phyloP scores from a whole-genome alignment of 2,797 vertebrate species.

The Sandelia bainsii region DNA sequence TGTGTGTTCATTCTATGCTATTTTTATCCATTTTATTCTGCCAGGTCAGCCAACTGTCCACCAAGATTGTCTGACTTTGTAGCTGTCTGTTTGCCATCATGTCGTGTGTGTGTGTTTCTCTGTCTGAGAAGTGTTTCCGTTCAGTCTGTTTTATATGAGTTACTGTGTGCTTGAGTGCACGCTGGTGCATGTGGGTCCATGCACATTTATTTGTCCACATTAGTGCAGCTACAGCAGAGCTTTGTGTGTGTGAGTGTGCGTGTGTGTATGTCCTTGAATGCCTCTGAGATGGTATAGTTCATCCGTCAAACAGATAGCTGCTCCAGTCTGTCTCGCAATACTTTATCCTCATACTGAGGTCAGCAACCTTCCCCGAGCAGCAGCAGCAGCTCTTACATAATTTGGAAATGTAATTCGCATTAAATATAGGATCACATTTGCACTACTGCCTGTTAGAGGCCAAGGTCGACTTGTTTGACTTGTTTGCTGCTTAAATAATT shows the following conservation, averaged over 20 bases:
- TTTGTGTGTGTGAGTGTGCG: slow-evolving; percentile 1
- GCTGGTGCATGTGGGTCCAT: background rate
- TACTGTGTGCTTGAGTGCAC: background rate
- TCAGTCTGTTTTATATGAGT: background rate
- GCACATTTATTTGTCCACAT: slow-evolving; percentile 1
- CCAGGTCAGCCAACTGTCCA: slow-evolving; percentile 34
- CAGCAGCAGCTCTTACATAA: slow-evolving; percentile 50
- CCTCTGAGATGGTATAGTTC: slow-evolving; percentile 32
- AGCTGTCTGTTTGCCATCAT: slow-evolving; percentile 10
- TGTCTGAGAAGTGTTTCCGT: background rate
- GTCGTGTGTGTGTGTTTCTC: slow-evolving; percentile 4
- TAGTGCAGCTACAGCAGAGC: slow-evolving; percentile 18
- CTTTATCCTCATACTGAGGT: slow-evolving; percentile 49
- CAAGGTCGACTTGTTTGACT: background rate
- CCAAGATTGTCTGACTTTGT: slow-evolving; percentile 14
- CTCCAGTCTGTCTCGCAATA: slow-evolving; percentile 43
- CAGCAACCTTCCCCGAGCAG: slow-evolving; percentile 6
- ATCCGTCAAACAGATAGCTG: slow-evolving; percentile 43
- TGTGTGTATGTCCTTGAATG: slow-evolving; percentile 27
- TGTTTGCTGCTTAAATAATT: background rate
- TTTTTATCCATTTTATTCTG: slow-evolving; percentile 29
- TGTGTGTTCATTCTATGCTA: slow-evolving; percentile 11
- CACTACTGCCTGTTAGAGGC: background rate
- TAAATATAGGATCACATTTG: slow-evolving; percentile 12
- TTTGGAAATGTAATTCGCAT: slow-evolving; percentile 14